Base-by-base conservation (phyloP, 2,888 invertebrate genomes). In the Parochlus steinenii region DNA sequence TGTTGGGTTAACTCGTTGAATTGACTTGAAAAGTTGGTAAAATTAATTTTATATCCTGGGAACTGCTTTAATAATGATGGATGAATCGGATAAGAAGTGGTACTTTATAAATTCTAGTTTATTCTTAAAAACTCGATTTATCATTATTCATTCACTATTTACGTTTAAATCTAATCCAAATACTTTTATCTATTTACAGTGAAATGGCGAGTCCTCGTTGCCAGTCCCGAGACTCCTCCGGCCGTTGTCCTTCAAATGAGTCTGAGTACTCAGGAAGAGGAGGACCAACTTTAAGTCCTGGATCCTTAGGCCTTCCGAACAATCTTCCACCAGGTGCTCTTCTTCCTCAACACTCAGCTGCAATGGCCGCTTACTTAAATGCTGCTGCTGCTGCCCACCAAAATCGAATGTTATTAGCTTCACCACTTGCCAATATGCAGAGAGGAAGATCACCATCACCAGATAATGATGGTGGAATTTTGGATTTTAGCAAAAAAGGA, bases 401-500 rank as follows among this genome's bases (percentile, higher is more conserved):
- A 46, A 78, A 81, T 56, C 70, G 80, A 38, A 56, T 74, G 32
- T 68, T 82, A 43, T 69, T 82, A 53, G 74, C 78, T 46, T 79
- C 82, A 41, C 80, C 81, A 20, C 62, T 79, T 38, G 74, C 70
- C 16, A 17, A 29, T 29, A 10, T 33, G 8, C 33, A 33, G 19
- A 26, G 33, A 15, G 33, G 50, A 4, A 53, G 53, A 31, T 56
- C 55, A 3, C 50, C 63, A 2, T 70, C 76, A 39, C 66, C 65
- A 2, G 63, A 59, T 29, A 67, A 70, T 41, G 62, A 64, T 25
- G 69, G 72, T 20, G 68, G 69, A 3, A 77, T 76, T 22, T 60
- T 87, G 37, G 82, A 87, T 58, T 87, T 85, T 49, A 86, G 86
- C 56, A 74, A 77, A 18, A 79, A 81, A 49, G 67, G 74, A 45